Base-by-base conservation (phyloP, 2,888 invertebrate genomes). In the Alsophila aescularia region DNA sequence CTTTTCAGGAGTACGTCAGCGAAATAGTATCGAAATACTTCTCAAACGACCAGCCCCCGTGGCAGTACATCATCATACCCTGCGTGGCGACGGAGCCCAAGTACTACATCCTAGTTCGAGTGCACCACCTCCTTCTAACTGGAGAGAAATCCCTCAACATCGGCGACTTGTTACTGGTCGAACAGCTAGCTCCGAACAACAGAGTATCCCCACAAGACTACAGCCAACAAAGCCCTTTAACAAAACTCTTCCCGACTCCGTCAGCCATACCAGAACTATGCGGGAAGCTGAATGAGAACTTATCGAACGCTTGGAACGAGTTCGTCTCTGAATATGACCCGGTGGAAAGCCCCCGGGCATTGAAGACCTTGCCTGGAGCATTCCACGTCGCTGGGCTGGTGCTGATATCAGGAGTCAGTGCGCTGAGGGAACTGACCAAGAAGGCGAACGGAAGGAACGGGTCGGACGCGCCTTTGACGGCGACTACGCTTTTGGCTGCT, bases 31-130 rank as follows among this genome's bases (percentile, higher is more conserved):
- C 95, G 2, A 96, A 96, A 85, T 96, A 95, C 75, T 93, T 97
- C 50, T 94, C 96, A 5, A 86, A 89, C 0, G 94, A 94, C 48
- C 90, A 94, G 52, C 94, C 97, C 0, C 96, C 96, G 10, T 97
- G 97, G 97, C 96, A 97, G 75, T 93, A 96, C 48, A 93, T 95
- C 32, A 92, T 96, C 0, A 95, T 96, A 68, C 95, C 95, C 0
- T 88, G 88, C 62, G 70, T 81, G 3, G 80, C 87, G 0, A 64
- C 80, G 2, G 92, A 93, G 45, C 93, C 93, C 31, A 91, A 90
- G 64, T 96, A 95, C 73, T 95, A 95, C 70, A 89, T 96, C 29
- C 79, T 97, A 21, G 90, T 96, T 5, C 92, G 96, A 51, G 93
- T 95, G 0, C 97, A 97, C 73, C 97, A 97, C 70, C 83, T 96